Base-by-base conservation (phyloP, 1,140 invertebrate genomes). In the Lasioglossum baleicum region DNA sequence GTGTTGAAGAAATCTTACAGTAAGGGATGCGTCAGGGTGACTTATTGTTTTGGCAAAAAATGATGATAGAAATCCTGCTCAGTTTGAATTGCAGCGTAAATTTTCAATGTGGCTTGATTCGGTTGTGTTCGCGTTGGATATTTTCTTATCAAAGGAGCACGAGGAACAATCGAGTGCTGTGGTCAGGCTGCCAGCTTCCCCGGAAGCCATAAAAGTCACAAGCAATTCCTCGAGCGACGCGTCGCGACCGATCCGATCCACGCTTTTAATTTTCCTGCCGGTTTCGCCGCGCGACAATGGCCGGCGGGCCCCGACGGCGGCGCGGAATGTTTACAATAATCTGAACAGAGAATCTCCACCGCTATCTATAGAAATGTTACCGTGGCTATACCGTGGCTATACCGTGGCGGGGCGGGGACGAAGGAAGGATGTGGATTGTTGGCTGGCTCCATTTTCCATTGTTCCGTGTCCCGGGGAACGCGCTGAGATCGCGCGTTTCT, bases 261-360 rank as follows among this genome's bases (percentile, higher is more conserved):
- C 7, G 22, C 6, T 65, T 63, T 64, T 42, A 31, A 78, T 73
- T 72, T 64, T 73, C 61, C 61, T 13, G 11, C 2, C 15, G 1
- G 15, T 10, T 70, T 67, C 26, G 20, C 58, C 17, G n/a, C 22
- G 65, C 7, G 5, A 58, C 35, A 65, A 73, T 79, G 17, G 69
- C 2, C 11, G 22, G 26, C 58, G 75, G 15, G 20, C n/a, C 42
- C 51, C 68, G 31, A 71, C 75, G 51, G 8, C 67, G 5, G 10
- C 44, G 13, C 11, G 40, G 69, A 66, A 79, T 79, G 76, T 79
- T 79, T 79, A 79, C 76, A 79, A 73, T 79, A 79, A 79, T 79
- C 76, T 15, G 76, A 66, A 58, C 40, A 71, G 48, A 53, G 60
- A 44, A 79, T 79, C 76, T 63, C 13, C 68, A 31, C 26, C 6